Conservation (phyloP, 1,140 invertebrate species). For the Calephelis virginiensis region DNA sequence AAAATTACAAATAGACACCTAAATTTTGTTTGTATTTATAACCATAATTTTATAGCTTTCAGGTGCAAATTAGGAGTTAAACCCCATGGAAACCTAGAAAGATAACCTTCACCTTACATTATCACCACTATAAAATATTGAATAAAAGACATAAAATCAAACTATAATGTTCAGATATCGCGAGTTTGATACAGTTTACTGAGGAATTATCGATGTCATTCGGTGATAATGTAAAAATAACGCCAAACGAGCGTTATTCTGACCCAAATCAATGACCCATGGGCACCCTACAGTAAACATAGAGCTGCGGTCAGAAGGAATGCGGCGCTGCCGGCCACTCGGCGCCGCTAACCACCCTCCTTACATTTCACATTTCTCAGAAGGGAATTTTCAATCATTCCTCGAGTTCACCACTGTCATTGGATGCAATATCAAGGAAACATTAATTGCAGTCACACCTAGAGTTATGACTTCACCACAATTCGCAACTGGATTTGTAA, state of each 20-base stretch:
- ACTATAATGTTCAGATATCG: too few species aligned
- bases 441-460: slow-evolving; percentile 17
- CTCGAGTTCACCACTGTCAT: slow-evolving; percentile 52
- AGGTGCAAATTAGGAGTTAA: too few species aligned
- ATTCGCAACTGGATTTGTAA: background rate
- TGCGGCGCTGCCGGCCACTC: slow-evolving; percentile 45
- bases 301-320: slow-evolving; percentile 65
- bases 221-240: too few species aligned
- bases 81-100: too few species aligned
- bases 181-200: too few species aligned
- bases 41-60: too few species aligned
- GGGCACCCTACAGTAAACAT: slow-evolving; percentile 52
- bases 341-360: slow-evolving; percentile 48
- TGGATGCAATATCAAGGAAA: slow-evolving; percentile 50
- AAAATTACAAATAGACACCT: too few species aligned
- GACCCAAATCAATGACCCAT: slow-evolving; percentile 21
- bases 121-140: too few species aligned
- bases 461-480: slow-evolving; percentile 19
- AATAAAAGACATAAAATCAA: too few species aligned
- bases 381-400: slow-evolving; percentile 69
- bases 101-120: too few species aligned
- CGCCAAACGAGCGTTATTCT: slow-evolving; percentile 20
- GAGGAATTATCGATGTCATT: too few species aligned
- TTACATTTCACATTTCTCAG: slow-evolving; percentile 67
- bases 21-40: too few species aligned